Conservation (phyloP, 2,888 invertebrate genomes). For the Parnassius mnemosyne region DNA sequence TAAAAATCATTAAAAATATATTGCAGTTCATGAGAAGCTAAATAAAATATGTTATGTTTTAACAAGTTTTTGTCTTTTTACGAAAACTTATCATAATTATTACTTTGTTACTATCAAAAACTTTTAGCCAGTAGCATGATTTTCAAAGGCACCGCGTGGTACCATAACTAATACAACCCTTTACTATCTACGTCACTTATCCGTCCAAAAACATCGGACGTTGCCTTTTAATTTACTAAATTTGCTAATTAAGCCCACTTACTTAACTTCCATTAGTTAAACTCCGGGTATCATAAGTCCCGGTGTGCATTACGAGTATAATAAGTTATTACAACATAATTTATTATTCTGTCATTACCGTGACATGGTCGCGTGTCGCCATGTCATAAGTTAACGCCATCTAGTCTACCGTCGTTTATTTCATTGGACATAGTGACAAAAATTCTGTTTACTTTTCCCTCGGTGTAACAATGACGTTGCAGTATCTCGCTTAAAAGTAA, state of each 20-base stretch:
- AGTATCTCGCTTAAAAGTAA: conserved; percentile 47
- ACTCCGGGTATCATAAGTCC: conserved; percentile 55
- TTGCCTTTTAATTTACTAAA: conserved; percentile 62
- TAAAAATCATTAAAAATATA: too few species aligned
- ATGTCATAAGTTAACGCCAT: conserved; percentile 71
- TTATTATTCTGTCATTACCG: conserved; percentile 78
- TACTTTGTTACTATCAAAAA: too few species aligned
- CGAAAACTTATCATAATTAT: too few species aligned
- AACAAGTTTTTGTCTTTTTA: too few species aligned
- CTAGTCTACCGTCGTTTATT: conserved; percentile 63
- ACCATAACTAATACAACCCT: conserved; percentile 50
- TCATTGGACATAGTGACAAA: conserved; percentile 78
- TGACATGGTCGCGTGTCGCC: conserved; percentile 70
- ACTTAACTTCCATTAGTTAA: conserved; percentile 53
- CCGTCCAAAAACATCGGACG: conserved; percentile 34
- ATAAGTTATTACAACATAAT: conserved; percentile 78
- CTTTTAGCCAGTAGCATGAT: not conserved
- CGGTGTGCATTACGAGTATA: conserved; percentile 71
- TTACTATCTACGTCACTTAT: conserved; percentile 42
- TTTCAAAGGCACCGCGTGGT: not conserved
- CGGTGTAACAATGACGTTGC: conserved; percentile 58
- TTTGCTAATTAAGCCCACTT: conserved; percentile 65
- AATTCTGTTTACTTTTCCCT: conserved; percentile 72
- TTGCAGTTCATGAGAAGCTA: too few species aligned
- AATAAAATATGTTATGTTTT: too few species aligned